phyloP scores from a whole-genome alignment of 2,113 vertebrate genomes.

The Trogon melanurus region DNA sequence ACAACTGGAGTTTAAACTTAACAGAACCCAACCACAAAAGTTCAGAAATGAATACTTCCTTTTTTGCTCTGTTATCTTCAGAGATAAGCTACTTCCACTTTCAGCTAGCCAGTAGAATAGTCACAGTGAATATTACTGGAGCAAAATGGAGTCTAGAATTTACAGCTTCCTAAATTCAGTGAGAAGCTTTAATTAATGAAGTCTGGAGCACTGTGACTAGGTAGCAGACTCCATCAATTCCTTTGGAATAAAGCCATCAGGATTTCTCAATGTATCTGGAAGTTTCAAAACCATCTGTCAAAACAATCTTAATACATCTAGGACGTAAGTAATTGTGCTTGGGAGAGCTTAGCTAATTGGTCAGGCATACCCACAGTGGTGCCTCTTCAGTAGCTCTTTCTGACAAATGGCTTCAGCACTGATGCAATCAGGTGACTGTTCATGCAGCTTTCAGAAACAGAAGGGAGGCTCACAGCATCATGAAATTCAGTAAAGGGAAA shows the following conservation, averaged over 20 bases:
- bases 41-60: background rate
- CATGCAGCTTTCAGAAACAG: background rate
- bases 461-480: background rate
- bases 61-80: slow-evolving; percentile 11
- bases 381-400: background rate
- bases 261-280: background rate
- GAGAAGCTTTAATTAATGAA: background rate
- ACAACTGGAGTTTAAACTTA: background rate
- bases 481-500: background rate
- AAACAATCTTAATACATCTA: background rate
- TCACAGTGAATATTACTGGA: background rate
- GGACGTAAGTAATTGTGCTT: background rate
- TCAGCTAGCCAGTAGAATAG: background rate
- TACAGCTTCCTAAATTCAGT: background rate
- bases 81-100: background rate
- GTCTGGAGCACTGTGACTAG: background rate
- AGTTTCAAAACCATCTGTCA: background rate
- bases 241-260: background rate
- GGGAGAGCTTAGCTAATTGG: background rate
- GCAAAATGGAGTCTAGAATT: background rate
- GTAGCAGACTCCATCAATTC: background rate
- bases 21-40: background rate
- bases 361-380: background rate
- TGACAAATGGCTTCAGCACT: background rate
- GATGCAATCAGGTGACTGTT: background rate